Conservation (phyloP, 1,140 invertebrate genomes). For the Calephelis nemesis region DNA sequence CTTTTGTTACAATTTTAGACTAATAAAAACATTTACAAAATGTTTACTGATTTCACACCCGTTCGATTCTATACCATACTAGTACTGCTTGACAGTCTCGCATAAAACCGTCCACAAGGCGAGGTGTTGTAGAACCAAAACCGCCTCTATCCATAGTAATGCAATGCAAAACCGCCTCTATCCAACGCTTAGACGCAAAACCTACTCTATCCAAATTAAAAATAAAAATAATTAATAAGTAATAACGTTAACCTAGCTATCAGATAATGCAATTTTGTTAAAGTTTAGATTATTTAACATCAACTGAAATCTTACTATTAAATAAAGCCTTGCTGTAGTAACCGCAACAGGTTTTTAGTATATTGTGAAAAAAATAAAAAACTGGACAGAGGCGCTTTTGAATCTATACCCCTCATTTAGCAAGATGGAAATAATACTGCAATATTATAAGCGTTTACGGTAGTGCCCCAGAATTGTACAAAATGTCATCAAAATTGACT, state of each 20-base stretch:
- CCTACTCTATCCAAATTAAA: neutral
- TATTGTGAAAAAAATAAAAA: slow-evolving; percentile 15
- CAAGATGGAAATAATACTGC: too few relatives aligned
- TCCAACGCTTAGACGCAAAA: neutral
- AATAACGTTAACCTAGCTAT: slow-evolving; percentile 17
- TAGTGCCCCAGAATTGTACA: too few relatives aligned
- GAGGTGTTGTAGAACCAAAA: slow-evolving; percentile 6
- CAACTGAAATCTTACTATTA: slow-evolving; percentile 6
- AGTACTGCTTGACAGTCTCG: neutral
- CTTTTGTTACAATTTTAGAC: too few relatives aligned
- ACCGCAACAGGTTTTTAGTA: slow-evolving; percentile 6
- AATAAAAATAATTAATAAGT: slow-evolving; percentile 8
- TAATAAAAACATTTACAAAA: too few relatives aligned
- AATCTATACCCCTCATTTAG: slow-evolving; percentile 7
- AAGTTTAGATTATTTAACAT: slow-evolving; percentile 17
- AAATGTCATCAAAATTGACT: too few relatives aligned
- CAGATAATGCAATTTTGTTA: slow-evolving; percentile 14
- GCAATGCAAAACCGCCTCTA: slow-evolving; percentile 8
- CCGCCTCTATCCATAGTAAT: slow-evolving; percentile 11
- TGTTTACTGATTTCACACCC: neutral
- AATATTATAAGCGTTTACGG: too few relatives aligned
- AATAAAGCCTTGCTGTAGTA: slow-evolving; percentile 8
- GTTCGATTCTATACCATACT: neutral
- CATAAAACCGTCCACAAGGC: slow-evolving; percentile 1
- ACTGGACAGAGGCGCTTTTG: slow-evolving; percentile 13